Base-by-base conservation (phyloP, 2,113 vertebrate species). In the Ia io region DNA sequence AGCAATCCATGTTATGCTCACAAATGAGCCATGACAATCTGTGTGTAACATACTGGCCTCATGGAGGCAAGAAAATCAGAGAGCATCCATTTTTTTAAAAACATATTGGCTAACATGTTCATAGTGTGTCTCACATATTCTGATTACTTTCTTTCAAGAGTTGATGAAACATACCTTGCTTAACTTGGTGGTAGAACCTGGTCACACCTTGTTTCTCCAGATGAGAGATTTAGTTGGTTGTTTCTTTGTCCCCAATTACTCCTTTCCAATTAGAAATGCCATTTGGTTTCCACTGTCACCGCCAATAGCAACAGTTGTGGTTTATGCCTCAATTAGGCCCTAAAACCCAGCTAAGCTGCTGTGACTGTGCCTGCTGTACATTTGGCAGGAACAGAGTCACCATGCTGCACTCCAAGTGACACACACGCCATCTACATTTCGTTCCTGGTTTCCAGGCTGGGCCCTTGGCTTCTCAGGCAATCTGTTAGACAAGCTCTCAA, bases 341-440 rank as follows among this genome's bases (percentile, higher is more conserved):
- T 96, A 70, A 80, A 95, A 79, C 84, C 86, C 30, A 94, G 86
- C n/a, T 86, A 92, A 92, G 69, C 70, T 73, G 22, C 61, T 96
- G 84, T 84, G 59, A 84, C 61, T 23, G 28, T 16, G 86, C 78
- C 91, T 76, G 88, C 82, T 93, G 86, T 42, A 83, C 9, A 35
- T 71, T 96, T 95, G 92, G 95, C 94, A 92, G 59, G 16, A 16
- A 5, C 6, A 9, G 42, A 35, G 51, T 42, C 53, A 28, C 71
- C 40, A 2, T 37, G 77, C 9, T 3, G 28, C 4, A 9, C 49
- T 88, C 78, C 70, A 47, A 53, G 90, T 10, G 77, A 69, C 49
- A 53, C 7, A 30, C 35, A 4, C 3, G 0, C 51, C 80, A n/a
- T 87, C 44, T 25, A 51, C 83, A 9, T 59, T 84, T n/a, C 5